Percentiles rank a stretch among this genome's conserved stretches.
phyloP scores from a whole-genome alignment of 1,140 invertebrate genomes.

The Linepithema humile region DNA sequence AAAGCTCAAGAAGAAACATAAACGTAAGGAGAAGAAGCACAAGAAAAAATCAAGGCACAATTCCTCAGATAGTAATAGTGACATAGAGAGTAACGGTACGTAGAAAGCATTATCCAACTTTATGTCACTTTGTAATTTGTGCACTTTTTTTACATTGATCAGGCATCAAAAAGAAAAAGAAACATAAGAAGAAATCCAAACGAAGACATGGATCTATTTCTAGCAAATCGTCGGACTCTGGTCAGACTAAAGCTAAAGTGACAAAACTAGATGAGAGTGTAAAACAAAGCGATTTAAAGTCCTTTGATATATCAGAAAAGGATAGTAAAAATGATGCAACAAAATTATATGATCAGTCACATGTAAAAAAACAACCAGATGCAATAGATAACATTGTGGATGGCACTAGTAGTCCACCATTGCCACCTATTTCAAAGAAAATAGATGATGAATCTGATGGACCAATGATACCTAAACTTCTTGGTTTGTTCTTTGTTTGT shows the following conservation, averaged over 20 bases:
- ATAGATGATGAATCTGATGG: slow-evolving; percentile 76
- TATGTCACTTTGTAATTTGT: neutral
- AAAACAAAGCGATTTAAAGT: slow-evolving; percentile 67
- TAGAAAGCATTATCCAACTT: neutral
- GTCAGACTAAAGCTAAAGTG: slow-evolving; percentile 70
- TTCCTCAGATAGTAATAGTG: slow-evolving; percentile 83
- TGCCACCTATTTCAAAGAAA: slow-evolving; percentile 76
- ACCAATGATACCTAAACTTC: slow-evolving; percentile 80
- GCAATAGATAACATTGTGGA: slow-evolving; percentile 18
- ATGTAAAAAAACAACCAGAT: slow-evolving; percentile 60
- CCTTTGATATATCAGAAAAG: slow-evolving; percentile 50
- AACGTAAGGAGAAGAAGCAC: slow-evolving; percentile 85
- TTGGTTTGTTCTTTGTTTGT: slow-evolving; percentile 77
- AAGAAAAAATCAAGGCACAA: slow-evolving; percentile 84
- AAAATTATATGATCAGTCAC: slow-evolving; percentile 53
- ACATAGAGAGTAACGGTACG: slow-evolving; percentile 72
- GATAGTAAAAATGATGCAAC: neutral
- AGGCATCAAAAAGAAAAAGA: slow-evolving; percentile 85
- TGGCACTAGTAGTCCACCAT: slow-evolving; percentile 64
- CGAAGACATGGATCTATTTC: slow-evolving; percentile 83
- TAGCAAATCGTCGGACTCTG: slow-evolving; percentile 77
- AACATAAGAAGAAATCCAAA: slow-evolving; percentile 85
- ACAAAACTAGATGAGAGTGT: slow-evolving; percentile 23
- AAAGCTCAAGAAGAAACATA: slow-evolving; percentile 83
- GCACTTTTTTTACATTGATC: slow-evolving; percentile 23